A percentile compares a stretch with the other conserved stretches of the same genome.
Conservation (phyloP, 2,797 vertebrate species). For the Sciurus carolinensis region DNA sequence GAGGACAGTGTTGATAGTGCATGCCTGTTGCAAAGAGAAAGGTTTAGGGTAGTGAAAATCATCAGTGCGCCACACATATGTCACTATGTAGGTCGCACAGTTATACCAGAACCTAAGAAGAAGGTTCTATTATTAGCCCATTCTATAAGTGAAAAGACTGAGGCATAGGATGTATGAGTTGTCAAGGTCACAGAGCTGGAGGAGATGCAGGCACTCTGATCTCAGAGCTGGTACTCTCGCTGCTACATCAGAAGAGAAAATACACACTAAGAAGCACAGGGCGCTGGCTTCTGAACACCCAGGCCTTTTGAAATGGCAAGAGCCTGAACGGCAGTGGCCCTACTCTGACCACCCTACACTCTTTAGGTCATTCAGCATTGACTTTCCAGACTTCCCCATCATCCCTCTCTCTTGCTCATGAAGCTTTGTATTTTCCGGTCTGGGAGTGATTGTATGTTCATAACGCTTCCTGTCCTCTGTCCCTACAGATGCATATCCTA, state of each 20-base stretch:
- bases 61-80: fast-evolving
- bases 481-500: conserved; percentile 95
- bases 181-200: neutral
- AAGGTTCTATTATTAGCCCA: fast-evolving
- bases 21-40: neutral
- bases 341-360: conserved; percentile 6
- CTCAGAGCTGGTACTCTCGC: fast-evolving
- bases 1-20: neutral
- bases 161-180: neutral
- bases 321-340: fast-evolving
- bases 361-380: conserved; percentile 62
- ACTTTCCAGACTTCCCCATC: conserved; percentile 63
- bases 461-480: fast-evolving
- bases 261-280: fast-evolving
- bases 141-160: neutral
- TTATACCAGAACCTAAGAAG: neutral
- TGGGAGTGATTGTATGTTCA: neutral
- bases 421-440: neutral
- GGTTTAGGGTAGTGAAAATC: neutral
- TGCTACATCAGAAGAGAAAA: neutral
- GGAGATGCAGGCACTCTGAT: too few species aligned
- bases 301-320: neutral
- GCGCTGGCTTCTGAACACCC: neutral
- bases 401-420: conserved; percentile 59
- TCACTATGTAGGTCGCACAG: fast-evolving